phyloP scores from a whole-genome alignment of 92 coral and sea anemone genomes.

The Zoanthus sansibaricus region DNA sequence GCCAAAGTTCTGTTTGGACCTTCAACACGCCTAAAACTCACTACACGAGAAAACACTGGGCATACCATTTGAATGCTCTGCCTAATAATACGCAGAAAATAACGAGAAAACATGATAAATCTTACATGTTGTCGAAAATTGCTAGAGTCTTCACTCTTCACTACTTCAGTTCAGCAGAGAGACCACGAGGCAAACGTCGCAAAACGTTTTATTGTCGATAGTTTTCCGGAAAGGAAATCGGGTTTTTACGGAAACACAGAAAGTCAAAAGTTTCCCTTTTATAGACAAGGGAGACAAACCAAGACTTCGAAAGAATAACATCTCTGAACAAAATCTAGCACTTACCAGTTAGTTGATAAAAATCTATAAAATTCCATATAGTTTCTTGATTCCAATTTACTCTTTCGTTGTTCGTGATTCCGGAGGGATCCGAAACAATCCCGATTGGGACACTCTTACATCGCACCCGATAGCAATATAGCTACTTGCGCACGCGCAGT shows the following conservation, averaged over 20 bases:
- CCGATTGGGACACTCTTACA: conserved; percentile 19
- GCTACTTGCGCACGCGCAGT: not conserved
- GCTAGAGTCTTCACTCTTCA: not conserved
- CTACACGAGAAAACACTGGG: too few species aligned
- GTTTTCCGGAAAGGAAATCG: conserved; percentile 31
- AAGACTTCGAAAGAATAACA: not conserved
- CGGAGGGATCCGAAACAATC: not conserved
- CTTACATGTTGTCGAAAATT: too few species aligned
- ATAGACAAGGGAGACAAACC: conserved; percentile 8
- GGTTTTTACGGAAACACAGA: conserved; percentile 26
- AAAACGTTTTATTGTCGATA: conserved; percentile 34
- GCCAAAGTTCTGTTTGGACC: too few species aligned
- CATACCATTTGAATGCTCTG: too few species aligned
- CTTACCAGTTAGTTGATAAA: not conserved
- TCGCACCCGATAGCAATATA: not conserved
- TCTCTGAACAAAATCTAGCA: conserved; percentile 17
- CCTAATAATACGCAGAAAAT: too few species aligned
- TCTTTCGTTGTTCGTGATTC: not conserved
- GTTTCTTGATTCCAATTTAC: too few species aligned
- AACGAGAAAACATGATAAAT: too few species aligned
- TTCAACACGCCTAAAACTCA: too few species aligned
- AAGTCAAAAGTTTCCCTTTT: conserved; percentile 1
- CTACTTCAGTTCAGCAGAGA: conserved; percentile 13
- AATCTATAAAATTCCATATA: not conserved
- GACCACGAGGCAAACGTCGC: conserved; percentile 31